These are phyloP conservation scores for Carpatolechia fugitivella DNA, from an alignment of 2,888 invertebrate species.

Conservation along the genomic window DNA sequence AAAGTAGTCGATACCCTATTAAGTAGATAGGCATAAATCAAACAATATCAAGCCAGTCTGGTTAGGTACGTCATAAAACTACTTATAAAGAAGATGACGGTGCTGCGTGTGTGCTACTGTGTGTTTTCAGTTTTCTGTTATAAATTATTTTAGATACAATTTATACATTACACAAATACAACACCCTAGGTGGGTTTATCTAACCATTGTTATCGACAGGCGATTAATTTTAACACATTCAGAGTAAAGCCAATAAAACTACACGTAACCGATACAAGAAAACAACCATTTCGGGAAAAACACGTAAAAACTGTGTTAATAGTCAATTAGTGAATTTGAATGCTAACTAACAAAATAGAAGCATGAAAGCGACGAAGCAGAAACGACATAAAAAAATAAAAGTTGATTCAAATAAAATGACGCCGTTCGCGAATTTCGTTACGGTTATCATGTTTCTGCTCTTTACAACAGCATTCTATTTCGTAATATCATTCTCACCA, in stretches of 20 bases:
- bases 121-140: no score
- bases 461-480: conserved; percentile 38
- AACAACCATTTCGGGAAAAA: conserved; percentile 21
- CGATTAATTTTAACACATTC: not conserved
- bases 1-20: no score
- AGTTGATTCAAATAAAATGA: conserved; percentile 34
- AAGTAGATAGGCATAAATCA: no score
- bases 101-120: no score
- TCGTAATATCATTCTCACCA: conserved; percentile 52
- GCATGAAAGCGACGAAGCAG: conserved; percentile 33
- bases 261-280: not conserved
- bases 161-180: no score
- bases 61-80: no score
- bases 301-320: conserved; percentile 37
- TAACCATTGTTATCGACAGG: no score
- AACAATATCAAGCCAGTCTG: no score
- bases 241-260: not conserved
- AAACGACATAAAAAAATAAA: conserved; percentile 31
- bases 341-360: conserved; percentile 28
- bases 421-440: conserved; percentile 27
- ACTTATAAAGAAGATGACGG: no score
- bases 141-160: no score
- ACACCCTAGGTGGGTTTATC: no score
- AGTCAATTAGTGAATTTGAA: conserved; percentile 46
- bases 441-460: conserved; percentile 36